Evolutionary conservation across 2,888 invertebrate species (phyloP), one percentile per base, ranked within the genome.

Genomic region (Lasioglossum oenotherae): DNA sequence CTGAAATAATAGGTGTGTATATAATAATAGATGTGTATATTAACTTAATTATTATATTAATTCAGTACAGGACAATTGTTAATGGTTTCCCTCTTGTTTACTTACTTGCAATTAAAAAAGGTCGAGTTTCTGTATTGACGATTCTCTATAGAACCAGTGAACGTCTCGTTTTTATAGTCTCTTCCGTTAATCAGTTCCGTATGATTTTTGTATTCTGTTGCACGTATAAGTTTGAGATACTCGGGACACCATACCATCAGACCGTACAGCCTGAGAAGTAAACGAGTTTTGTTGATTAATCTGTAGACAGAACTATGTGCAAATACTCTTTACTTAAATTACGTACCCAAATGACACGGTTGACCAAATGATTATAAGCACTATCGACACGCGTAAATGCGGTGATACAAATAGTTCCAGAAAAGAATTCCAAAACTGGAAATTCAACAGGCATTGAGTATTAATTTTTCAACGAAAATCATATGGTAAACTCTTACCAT

Each of bases 401-500:
- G 97, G 96, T 27, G 96, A 96, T 23, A 97, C 96, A 90, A 97
- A 97, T 75, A 97, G 94, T 92, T 97, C 97, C 93, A 97, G 96
- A 90, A 97, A 97, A 72, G 97, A 96, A 92, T 97, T 97, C 96
- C 97, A 97, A 93, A 97, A 97, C 97, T 97, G 95, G 16, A 93
- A 95, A 85, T 78, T 90, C 82, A 89, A 86, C 86, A 83, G 46
- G 57, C 82, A 72, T 81, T 77, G 10, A 60, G 44, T 53, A 78
- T 77, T 71, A 46, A 60, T 74, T 23, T 64, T 35, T 35, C 35
- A 31, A 53, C 53, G 41, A 53, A 12, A 67, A 38, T 60, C 8
- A 44, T 75, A 60, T 19, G 64, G 35, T 35, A 41, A 64, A 49
- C 74, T 77, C 85, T 91, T 92, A 96, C 96, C 95, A 95, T 95